Evolutionary conservation across 2,797 vertebrate genomes (phyloP).

Genomic region (Sardinella longiceps): DNA sequence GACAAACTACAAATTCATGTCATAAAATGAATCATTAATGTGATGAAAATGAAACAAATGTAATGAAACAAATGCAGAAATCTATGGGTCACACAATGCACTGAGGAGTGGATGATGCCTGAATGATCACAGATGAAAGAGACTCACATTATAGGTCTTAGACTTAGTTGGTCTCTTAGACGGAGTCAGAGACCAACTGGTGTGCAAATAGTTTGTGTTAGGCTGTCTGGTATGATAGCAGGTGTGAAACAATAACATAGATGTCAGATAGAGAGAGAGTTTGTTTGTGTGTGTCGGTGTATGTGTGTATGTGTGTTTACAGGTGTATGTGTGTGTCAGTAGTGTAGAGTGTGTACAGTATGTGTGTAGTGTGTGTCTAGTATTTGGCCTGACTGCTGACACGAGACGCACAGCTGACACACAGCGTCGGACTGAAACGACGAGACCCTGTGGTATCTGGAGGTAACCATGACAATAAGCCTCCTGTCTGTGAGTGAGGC

Average conservation of each 20-base stretch:
- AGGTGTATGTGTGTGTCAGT: too few relatives aligned
- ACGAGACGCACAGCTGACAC: not conserved
- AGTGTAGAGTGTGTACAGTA: too few relatives aligned
- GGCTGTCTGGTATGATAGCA: too few relatives aligned
- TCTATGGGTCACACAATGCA: not conserved
- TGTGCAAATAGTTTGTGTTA: too few relatives aligned
- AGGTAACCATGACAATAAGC: not conserved
- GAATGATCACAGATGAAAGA: not conserved
- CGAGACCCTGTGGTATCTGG: not conserved
- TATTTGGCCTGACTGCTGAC: not conserved
- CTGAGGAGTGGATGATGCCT: not conserved
- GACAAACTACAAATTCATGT: too few relatives aligned
- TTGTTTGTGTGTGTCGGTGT: too few relatives aligned
- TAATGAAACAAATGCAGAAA: not conserved
- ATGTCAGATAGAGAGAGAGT: too few relatives aligned
- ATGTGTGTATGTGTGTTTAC: too few relatives aligned
- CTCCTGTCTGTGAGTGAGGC: not conserved
- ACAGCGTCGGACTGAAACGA: not conserved
- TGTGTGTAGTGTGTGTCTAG: not conserved
- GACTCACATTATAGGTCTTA: not conserved
- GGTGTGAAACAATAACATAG: too few relatives aligned
- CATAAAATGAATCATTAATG: too few relatives aligned
- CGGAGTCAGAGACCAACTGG: too few relatives aligned
- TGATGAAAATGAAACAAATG: not conserved
- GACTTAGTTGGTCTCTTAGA: too few relatives aligned